Base-by-base conservation (phyloP, 2,888 invertebrate species). In the Melolontha melolontha region DNA sequence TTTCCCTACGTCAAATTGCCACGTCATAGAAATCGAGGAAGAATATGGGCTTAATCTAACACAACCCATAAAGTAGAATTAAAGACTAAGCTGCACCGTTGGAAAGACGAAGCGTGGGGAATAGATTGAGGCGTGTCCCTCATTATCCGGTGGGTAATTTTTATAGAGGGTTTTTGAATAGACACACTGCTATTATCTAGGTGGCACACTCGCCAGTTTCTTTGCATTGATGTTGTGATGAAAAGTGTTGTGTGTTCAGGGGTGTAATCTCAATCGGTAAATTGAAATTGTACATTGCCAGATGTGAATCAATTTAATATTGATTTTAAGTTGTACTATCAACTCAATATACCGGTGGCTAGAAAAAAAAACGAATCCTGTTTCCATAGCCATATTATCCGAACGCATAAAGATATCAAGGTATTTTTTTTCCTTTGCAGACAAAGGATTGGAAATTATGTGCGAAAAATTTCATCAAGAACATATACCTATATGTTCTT, bases 31-130 rank as follows among this genome's bases (percentile, higher is more conserved):
- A 72, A 72, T 71, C 70, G 70, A 63, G 67, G 67, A 71, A 67
- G 59, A 74, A 71, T 70, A 72, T 72, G 70, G 66, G 72, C 70
- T 65, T 70, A 74, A 74, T 72, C 74, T 72, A 72, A 72, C 66
- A 71, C 68, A 67, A 72, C 67, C 70, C 72, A 72, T 73, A 72
- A 74, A 74, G 64, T 68, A 70, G 72, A 71, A 71, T 72, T 70
- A 72, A 65, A 68, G 72, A 72, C 71, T 72, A 69, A 69, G 72
- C 66, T 22, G 41, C 0, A 34, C 11, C 40, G 55, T 52, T 22
- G 59, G 59, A 59, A 29, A 59, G 41, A 47, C 42, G 44, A 44
- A 29, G 12, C 29, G 54, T 54, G 34, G 51, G 64, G 42, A 22
- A 44, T 44, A n/a, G 62, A 41, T 12, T 7, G 14, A 39, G 16